Percentiles rank a stretch among this genome's conserved stretches.
phyloP scores from a whole-genome alignment of 1,140 invertebrate genomes.

The Drosophila saltans region DNA sequence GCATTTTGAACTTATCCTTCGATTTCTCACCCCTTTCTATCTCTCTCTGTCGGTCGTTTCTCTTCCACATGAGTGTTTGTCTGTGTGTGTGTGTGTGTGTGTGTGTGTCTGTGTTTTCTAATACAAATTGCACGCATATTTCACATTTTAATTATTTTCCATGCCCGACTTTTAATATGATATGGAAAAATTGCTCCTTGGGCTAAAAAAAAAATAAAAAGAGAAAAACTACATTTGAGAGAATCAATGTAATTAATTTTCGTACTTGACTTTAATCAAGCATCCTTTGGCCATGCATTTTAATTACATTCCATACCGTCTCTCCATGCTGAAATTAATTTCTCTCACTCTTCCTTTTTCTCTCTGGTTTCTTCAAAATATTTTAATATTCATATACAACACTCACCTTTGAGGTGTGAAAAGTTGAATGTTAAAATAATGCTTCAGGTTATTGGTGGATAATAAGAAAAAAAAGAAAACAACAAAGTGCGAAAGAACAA shows the following conservation, averaged over 20 bases:
- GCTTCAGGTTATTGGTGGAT: constrained; percentile 37
- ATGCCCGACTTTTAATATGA: constrained; percentile 4
- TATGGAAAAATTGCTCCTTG: not conserved
- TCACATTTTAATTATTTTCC: constrained; percentile 7
- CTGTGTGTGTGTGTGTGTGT: not conserved
- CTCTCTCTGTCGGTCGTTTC: no score
- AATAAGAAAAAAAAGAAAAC: not conserved
- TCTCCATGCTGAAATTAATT: not conserved
- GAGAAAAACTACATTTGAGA: not conserved
- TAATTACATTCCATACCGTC: constrained; percentile 6
- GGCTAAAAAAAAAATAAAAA: not conserved
- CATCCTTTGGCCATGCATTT: not conserved
- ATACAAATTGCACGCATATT: constrained; percentile 17
- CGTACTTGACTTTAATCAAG: constrained; percentile 12
- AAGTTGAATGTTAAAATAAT: constrained; percentile 21
- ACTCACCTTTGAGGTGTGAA: constrained; percentile 34
- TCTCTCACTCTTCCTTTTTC: not conserved
- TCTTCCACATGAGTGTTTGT: not conserved
- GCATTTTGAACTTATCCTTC: constrained; percentile 6
- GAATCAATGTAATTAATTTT: constrained; percentile 23
- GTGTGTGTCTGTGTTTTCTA: not conserved
- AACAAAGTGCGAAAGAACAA: constrained; percentile 15
- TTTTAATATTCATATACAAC: constrained; percentile 19
- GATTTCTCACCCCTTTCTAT: not conserved
- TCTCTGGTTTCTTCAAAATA: not conserved